These are phyloP conservation scores for Calidris pugnax DNA, from an alignment of 2,113 vertebrate species.

Conservation along the genomic window DNA sequence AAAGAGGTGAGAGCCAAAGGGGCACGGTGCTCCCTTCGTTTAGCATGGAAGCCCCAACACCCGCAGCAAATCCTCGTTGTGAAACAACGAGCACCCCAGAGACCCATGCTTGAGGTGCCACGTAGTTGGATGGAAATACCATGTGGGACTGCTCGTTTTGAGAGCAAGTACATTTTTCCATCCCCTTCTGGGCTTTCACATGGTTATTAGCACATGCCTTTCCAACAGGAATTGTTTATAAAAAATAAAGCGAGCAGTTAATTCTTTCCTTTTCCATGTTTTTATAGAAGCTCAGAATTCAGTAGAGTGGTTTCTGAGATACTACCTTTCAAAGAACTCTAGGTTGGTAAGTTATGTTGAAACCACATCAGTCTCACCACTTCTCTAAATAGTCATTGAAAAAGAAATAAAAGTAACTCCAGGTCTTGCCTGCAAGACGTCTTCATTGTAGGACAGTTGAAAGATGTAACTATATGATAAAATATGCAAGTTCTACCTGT, in stretches of 20 bases:
- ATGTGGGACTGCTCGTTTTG: accelerated
- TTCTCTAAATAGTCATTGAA: not conserved
- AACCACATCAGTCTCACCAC: not conserved
- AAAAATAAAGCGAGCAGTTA: not conserved
- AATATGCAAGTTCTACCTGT: not conserved
- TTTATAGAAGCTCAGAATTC: not conserved
- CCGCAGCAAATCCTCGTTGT: not conserved
- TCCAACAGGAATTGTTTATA: not conserved
- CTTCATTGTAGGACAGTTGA: not conserved
- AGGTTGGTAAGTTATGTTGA: not conserved
- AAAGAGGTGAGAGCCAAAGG: not conserved
- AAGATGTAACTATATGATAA: not conserved
- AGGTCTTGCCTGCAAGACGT: not conserved
- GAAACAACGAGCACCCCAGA: not conserved
- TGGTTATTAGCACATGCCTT: not conserved
- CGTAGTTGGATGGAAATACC: not conserved
- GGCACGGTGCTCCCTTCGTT: not conserved
- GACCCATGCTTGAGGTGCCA: not conserved
- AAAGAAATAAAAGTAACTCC: not conserved
- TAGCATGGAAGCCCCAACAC: not conserved
- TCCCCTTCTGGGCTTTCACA: not conserved
- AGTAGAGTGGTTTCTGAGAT: not conserved
- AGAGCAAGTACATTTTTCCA: not conserved
- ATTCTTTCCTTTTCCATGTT: not conserved
- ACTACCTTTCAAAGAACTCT: not conserved